These are phyloP conservation scores for cattle (Bos taurus) DNA, from an alignment of 2,113 vertebrate genomes.

Conservation along the genomic window DNA sequence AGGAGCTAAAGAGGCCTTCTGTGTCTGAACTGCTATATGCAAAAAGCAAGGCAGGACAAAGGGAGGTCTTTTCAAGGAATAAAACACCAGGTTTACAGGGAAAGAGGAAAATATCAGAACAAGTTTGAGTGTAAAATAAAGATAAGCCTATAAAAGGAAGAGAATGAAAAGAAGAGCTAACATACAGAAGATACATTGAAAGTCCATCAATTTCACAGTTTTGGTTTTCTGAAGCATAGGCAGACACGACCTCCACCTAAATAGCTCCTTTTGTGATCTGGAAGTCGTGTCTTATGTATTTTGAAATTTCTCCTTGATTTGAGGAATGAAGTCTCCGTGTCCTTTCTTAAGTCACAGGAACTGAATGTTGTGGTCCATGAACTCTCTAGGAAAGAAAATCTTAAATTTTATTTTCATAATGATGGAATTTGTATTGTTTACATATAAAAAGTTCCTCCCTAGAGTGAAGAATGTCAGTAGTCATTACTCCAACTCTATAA, in stretches of 20 bases:
- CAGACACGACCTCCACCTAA: not conserved
- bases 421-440: conserved; percentile 32
- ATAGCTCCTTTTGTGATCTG: conserved; percentile 37
- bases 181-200: conserved; percentile 12
- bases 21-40: not conserved
- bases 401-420: conserved; percentile 33
- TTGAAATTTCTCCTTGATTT: conserved; percentile 43
- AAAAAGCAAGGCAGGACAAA: conserved; percentile 51
- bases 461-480: not conserved
- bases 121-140: conserved; percentile 38
- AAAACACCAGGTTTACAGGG: conserved; percentile 37
- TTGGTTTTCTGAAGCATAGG: conserved; percentile 31
- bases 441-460: not conserved
- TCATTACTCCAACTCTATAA: not conserved
- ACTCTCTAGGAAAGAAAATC: not conserved
- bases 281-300: conserved; percentile 28
- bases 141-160: conserved; percentile 58
- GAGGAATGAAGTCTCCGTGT: not conserved
- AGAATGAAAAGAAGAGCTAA: conserved; percentile 53
- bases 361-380: not conserved
- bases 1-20: conserved; percentile 32
- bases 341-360: not conserved
- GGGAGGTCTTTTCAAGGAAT: conserved; percentile 19
- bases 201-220: conserved; percentile 33
- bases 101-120: conserved; percentile 51